A percentile compares a stretch with the other conserved stretches of the same genome.
Conservation (phyloP, 2,113 vertebrate species). For the Paratilapia polleni region DNA sequence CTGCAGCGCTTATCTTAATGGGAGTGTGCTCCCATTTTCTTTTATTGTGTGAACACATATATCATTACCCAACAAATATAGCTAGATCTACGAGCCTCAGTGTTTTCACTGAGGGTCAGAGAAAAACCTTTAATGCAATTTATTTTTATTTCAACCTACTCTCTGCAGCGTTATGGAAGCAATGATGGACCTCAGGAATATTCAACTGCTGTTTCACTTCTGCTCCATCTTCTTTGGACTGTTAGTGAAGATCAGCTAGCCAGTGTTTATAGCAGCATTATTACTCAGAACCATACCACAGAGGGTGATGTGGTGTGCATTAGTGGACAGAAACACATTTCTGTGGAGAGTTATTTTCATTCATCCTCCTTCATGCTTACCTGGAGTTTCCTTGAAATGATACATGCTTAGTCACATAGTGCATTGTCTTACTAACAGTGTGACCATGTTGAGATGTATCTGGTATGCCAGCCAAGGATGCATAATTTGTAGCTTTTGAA, state of each 20-base stretch:
- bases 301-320: slow-evolving; percentile 5
- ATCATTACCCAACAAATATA: slow-evolving; percentile 77
- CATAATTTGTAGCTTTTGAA: neutral
- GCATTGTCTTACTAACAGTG: neutral
- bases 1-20: slow-evolving; percentile 76
- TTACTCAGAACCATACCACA: slow-evolving; percentile 22
- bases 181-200: neutral
- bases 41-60: slow-evolving; percentile 75
- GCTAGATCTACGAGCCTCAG: slow-evolving; percentile 44
- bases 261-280: slow-evolving; percentile 25
- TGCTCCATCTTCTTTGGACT: slow-evolving; percentile 35
- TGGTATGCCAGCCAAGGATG: slow-evolving; percentile 1
- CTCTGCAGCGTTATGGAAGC: slow-evolving; percentile 18
- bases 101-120: slow-evolving; percentile 37
- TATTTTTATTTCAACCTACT: slow-evolving; percentile 51
- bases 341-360: neutral
- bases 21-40: slow-evolving; percentile 71
- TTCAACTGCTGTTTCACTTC: slow-evolving; percentile 31
- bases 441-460: slow-evolving; percentile 5
- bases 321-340: slow-evolving; percentile 14
- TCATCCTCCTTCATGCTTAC: neutral
- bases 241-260: slow-evolving; percentile 28
- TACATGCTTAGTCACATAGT: slow-evolving; percentile 12
- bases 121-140: slow-evolving; percentile 41
- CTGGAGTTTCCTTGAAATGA: slow-evolving; percentile 37